Percentiles rank a stretch among this genome's conserved stretches.
phyloP scores from a whole-genome alignment of 2,888 invertebrate species.

The Caradrina clavipalpis region DNA sequence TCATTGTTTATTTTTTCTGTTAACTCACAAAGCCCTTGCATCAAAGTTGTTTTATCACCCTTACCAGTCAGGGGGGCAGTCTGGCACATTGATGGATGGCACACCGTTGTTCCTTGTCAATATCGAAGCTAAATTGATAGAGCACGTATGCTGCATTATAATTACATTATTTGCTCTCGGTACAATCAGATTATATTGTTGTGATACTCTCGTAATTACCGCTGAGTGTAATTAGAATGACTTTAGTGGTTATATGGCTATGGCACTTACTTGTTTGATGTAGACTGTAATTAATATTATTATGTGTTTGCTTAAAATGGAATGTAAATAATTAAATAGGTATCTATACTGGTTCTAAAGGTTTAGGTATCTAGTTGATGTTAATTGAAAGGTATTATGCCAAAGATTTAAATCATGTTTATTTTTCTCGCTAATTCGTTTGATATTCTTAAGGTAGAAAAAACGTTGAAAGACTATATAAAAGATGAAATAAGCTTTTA shows the following conservation, averaged over 20 bases:
- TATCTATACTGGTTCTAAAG: neutral
- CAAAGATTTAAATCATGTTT: too few species aligned
- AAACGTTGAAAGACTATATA: too few species aligned
- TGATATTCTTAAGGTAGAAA: too few species aligned
- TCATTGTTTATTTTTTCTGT: constrained; percentile 23
- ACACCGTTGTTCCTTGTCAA: constrained; percentile 77
- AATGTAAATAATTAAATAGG: neutral
- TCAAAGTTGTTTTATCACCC: constrained; percentile 66
- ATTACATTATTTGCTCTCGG: constrained; percentile 50
- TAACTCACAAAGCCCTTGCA: constrained; percentile 49
- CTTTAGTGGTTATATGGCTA: neutral
- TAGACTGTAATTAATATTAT: constrained; percentile 3
- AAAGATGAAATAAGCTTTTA: too few species aligned
- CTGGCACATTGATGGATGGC: constrained; percentile 84
- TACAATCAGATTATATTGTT: constrained; percentile 44
- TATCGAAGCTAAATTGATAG: constrained; percentile 85
- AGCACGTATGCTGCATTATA: constrained; percentile 72
- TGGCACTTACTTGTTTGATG: constrained; percentile 5
- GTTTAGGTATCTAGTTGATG: neutral
- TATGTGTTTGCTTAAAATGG: neutral
- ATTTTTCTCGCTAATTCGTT: too few species aligned
- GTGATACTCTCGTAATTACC: constrained; percentile 36
- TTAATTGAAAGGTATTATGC: neutral
- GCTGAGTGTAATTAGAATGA: constrained; percentile 14
- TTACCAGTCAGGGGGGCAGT: constrained; percentile 58